Percentiles rank a stretch among this genome's conserved stretches.
Evolutionary conservation across 2,888 invertebrate genomes (phyloP).

Genomic region (Hirtodrosophila duncani): DNA sequence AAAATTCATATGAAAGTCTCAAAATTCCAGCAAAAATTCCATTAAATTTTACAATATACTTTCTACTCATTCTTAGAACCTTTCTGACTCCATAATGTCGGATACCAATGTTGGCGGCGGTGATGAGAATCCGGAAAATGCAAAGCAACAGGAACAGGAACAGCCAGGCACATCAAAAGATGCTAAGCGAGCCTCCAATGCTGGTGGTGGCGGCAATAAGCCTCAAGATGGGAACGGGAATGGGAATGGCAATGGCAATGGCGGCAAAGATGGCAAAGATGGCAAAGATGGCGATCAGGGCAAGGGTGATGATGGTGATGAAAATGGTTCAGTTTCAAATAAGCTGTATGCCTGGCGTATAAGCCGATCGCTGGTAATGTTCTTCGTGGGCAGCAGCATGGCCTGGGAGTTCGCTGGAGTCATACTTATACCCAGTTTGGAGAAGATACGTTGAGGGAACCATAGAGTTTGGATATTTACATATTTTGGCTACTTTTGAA

Average conservation of each 20-base stretch:
- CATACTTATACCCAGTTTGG: conserved; percentile 6
- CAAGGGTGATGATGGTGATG: background rate
- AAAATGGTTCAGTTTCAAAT: conserved; percentile 2
- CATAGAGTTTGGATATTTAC: too few species aligned
- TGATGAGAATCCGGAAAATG: background rate
- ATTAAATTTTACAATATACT: too few species aligned
- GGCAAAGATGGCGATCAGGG: background rate
- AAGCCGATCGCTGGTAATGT: conserved; percentile 12
- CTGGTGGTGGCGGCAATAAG: background rate
- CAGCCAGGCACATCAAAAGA: background rate
- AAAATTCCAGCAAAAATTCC: conserved; percentile 1
- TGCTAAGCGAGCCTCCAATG: background rate
- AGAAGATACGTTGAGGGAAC: conserved; percentile 9
- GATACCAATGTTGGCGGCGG: background rate
- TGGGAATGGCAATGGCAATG: background rate
- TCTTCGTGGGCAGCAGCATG: conserved; percentile 19
- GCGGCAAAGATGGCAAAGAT: background rate
- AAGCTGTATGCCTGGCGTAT: background rate
- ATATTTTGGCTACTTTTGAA: too few species aligned
- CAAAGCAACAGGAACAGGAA: background rate
- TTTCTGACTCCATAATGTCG: background rate
- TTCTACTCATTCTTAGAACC: too few species aligned
- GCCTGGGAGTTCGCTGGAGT: conserved; percentile 19
- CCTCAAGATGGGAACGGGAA: background rate
- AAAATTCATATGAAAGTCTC: too few species aligned